Evolutionary conservation across 2,888 invertebrate genomes (phyloP), one percentile per base, ranked within the genome.

Genomic region (Lagria hirta): DNA sequence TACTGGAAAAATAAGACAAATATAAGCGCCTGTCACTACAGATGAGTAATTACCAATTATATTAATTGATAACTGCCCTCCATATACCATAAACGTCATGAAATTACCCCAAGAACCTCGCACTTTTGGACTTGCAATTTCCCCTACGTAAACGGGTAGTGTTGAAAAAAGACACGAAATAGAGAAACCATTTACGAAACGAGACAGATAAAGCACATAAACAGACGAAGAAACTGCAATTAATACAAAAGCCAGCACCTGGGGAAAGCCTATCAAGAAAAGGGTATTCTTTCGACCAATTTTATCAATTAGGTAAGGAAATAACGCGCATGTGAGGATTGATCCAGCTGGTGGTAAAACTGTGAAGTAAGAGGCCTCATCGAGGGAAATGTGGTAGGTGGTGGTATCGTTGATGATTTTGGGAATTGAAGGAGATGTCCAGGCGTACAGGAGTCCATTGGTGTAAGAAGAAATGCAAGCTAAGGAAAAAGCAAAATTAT

Each of bases 1-100:
- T 18, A 81, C 65, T 7, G 82, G 79, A 37, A 81, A 70, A 49
- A 75, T 64, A 52, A 79, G 69, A 61, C 80, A 81, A 62, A 80
- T 74, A 41, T 70, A 71, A 38, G 78, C 79, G 48, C 79, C 70
- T 12, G 65, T 66, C 51, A 64, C 62, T 68, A 80, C 75, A 48
- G 73, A 66, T 15, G 76, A 76, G 62, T 73, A 77, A 3, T 77
- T 77, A 8, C 80, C 80, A 53, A 80, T 73, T 62, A 76, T 72
- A 69, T 77, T 65, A 11, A 62, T 58, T n/a, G 57, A 6, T 11
- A 63, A 57, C 10, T 58, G 52, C 11, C 65, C 64, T n/a, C 60
- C 30, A 30, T 59, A 58, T 5, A 52, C 49, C n/a, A 27, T 35
- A 14, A 60, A 49, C 6, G 57, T 51, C 24, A 61, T 37, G 6